Evolutionary conservation across 2,797 vertebrate genomes (phyloP).

Genomic region (Notoglanidium macrostoma): DNA sequence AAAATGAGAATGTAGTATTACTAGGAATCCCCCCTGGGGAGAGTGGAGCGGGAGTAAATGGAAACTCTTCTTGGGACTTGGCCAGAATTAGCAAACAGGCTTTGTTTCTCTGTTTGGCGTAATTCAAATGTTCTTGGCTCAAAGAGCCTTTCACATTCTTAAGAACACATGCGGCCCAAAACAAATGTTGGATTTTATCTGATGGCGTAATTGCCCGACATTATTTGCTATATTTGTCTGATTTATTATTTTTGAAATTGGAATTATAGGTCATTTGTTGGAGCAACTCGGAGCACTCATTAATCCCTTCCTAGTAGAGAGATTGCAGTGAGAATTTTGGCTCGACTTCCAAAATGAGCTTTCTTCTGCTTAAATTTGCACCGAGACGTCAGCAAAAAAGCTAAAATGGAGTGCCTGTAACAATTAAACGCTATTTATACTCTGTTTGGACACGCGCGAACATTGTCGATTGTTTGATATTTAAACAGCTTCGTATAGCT

Average conservation of each 20-base stretch:
- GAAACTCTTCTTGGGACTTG: slow-evolving; percentile 6
- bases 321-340: background rate
- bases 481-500: no score
- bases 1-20: slow-evolving; percentile 18
- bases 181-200: slow-evolving; percentile 26
- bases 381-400: background rate
- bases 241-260: background rate
- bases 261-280: slow-evolving; percentile 6
- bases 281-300: background rate
- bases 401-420: background rate
- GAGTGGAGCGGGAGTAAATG: background rate
- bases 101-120: slow-evolving; percentile 1
- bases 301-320: background rate
- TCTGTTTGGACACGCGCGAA: background rate
- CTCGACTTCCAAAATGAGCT: background rate
- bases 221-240: background rate
- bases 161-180: slow-evolving; percentile 5
- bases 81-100: background rate
- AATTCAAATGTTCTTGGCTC: background rate
- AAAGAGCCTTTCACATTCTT: background rate
- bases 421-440: background rate
- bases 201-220: background rate
- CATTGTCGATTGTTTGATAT: background rate
- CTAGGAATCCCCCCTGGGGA: background rate
- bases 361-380: background rate